Evolutionary conservation across 1,140 invertebrate genomes (phyloP).

Genomic region (Eupristina koningsbergeri): DNA sequence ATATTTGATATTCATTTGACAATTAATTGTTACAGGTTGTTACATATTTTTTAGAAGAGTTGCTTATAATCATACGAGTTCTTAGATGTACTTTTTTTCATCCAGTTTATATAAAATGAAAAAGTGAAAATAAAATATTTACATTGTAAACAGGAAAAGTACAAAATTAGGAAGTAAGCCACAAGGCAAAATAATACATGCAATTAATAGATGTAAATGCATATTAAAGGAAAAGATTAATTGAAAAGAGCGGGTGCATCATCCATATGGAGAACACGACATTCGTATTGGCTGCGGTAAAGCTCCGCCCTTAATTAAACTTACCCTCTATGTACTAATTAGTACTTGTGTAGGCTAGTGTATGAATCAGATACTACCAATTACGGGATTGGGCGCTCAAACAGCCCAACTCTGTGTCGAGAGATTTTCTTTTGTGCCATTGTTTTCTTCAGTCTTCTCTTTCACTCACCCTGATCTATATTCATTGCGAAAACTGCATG

Average conservation of each 20-base stretch:
- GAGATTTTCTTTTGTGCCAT: slow-evolving; percentile 1
- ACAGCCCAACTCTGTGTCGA: neutral
- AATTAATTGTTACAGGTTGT: too few species aligned
- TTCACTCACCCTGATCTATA: neutral
- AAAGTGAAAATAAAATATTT: too few species aligned
- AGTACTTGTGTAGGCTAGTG: slow-evolving; percentile 55
- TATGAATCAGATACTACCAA: neutral
- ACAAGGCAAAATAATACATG: too few species aligned
- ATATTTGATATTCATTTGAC: too few species aligned
- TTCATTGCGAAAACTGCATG: neutral
- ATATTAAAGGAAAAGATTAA: neutral
- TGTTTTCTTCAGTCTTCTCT: neutral
- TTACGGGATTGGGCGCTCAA: slow-evolving; percentile 27
- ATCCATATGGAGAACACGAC: slow-evolving; percentile 49
- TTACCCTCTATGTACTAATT: slow-evolving; percentile 69
- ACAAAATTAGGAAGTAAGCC: too few species aligned
- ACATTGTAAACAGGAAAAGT: too few species aligned
- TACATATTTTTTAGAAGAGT: too few species aligned
- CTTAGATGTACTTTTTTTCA: too few species aligned
- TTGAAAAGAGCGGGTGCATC: neutral
- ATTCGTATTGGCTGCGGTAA: slow-evolving; percentile 61
- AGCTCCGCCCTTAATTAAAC: slow-evolving; percentile 68
- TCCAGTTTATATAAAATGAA: too few species aligned
- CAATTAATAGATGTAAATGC: neutral
- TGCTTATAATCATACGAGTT: too few species aligned